Evolutionary conservation across 2,113 vertebrate species (phyloP).

Genomic region (Muscicapa adusta): DNA sequence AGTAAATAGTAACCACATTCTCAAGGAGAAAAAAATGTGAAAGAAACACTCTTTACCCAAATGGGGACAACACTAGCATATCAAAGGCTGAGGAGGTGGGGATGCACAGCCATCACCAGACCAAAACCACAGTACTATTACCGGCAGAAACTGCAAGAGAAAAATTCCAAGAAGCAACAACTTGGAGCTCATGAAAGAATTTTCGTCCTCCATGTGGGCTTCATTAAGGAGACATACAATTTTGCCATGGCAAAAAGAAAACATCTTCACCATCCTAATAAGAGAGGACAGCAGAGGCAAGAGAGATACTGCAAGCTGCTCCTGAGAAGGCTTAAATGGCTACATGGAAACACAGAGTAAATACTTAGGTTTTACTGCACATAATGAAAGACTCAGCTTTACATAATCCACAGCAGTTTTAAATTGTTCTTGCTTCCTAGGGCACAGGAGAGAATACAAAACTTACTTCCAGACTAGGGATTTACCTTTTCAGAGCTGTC

Average conservation of each 20-base stretch:
- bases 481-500: background rate
- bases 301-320: background rate
- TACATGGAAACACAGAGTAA: background rate
- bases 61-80: background rate
- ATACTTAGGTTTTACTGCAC: background rate
- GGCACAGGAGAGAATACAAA: background rate
- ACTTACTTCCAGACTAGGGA: background rate
- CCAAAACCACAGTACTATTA: background rate
- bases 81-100: background rate
- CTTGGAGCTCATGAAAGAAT: background rate
- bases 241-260: background rate
- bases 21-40: background rate
- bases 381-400: background rate
- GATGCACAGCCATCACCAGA: background rate
- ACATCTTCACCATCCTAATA: background rate
- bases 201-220: background rate
- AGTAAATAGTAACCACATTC: background rate
- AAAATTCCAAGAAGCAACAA: background rate
- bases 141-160: background rate
- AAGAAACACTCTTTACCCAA: background rate
- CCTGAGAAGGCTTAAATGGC: background rate
- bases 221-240: background rate
- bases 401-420: background rate
- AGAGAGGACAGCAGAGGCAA: background rate
- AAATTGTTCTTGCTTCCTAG: background rate